Evolutionary conservation across 2,113 vertebrate genomes (phyloP).

Genomic region (Poeciliopsis retropinna): DNA sequence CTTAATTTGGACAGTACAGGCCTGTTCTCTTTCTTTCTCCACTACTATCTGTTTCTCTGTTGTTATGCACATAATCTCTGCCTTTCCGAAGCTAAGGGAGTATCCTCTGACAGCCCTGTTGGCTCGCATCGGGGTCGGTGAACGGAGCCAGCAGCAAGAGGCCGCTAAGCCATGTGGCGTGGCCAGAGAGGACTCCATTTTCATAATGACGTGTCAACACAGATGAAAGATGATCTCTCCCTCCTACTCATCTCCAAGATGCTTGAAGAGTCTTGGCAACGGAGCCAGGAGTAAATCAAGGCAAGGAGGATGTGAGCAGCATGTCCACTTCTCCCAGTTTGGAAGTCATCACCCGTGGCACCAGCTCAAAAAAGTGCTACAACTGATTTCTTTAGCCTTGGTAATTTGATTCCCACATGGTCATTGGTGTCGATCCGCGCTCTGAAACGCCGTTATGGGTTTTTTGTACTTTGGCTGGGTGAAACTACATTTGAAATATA

Average conservation of each 20-base stretch:
- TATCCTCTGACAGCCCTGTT: conserved; percentile 4
- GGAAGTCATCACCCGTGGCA: conserved; percentile 30
- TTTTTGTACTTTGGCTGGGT: conserved; percentile 1
- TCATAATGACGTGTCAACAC: conserved; percentile 42
- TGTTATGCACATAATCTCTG: background rate
- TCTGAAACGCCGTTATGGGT: background rate
- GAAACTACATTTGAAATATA: conserved; percentile 14
- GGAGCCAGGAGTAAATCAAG: conserved; percentile 11
- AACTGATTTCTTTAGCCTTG: background rate
- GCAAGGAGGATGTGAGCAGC: conserved; percentile 37
- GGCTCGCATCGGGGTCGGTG: background rate
- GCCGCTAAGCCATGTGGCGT: conserved; percentile 34
- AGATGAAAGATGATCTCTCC: conserved; percentile 33
- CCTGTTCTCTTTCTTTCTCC: background rate
- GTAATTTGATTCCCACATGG: conserved; percentile 18
- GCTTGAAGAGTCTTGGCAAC: conserved; percentile 23
- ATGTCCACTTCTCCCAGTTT: conserved; percentile 16
- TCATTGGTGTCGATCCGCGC: conserved; percentile 7
- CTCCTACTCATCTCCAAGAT: conserved; percentile 22
- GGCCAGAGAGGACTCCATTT: conserved; percentile 30
- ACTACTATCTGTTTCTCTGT: background rate
- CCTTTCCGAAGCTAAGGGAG: background rate
- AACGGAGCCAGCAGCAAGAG: conserved; percentile 25
- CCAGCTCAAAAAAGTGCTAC: conserved; percentile 10
- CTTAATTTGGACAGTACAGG: conserved; percentile 8